Evolutionary conservation across 2,888 invertebrate species (phyloP).

Genomic region (Xestia sexstrigata): DNA sequence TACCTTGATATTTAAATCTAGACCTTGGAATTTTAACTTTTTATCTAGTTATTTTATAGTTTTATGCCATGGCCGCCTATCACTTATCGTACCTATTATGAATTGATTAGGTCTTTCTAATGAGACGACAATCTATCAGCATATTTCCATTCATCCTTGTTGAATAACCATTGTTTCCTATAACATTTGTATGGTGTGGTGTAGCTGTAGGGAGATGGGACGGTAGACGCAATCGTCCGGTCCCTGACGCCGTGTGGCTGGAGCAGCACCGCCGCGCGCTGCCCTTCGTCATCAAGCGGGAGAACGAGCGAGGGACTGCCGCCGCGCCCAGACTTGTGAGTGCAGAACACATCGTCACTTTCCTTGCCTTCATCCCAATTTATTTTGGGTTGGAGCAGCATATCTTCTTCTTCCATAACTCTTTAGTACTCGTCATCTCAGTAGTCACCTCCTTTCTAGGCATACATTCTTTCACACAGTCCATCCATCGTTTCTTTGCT

Average conservation of each 20-base stretch:
- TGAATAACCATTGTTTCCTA: constrained; percentile 18
- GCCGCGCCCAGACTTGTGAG: constrained; percentile 86
- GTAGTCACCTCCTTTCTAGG: neutral
- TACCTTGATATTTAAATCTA: constrained; percentile 36
- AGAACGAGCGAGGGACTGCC: constrained; percentile 83
- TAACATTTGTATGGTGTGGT: constrained; percentile 58
- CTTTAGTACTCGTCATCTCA: neutral
- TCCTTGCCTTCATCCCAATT: neutral
- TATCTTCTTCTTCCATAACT: neutral
- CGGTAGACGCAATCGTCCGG: constrained; percentile 86
- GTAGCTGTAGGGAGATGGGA: constrained; percentile 84
- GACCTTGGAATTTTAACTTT: constrained; percentile 37
- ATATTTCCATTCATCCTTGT: constrained; percentile 27
- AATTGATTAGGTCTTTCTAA: constrained; percentile 38
- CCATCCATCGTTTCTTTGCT: neutral
- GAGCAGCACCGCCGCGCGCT: constrained; percentile 88
- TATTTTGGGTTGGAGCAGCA: neutral
- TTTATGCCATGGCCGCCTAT: constrained; percentile 46
- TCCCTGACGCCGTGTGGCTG: constrained; percentile 89
- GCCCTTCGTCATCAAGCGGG: constrained; percentile 88
- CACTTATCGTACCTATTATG: constrained; percentile 32
- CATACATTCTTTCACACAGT: neutral
- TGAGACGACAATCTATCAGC: constrained; percentile 17
- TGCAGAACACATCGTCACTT: constrained; percentile 31
- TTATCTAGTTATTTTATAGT: constrained; percentile 39